These are phyloP conservation scores for Chaetorhynchus papuensis DNA, from an alignment of 2,113 vertebrate species.

Conservation along the genomic window DNA sequence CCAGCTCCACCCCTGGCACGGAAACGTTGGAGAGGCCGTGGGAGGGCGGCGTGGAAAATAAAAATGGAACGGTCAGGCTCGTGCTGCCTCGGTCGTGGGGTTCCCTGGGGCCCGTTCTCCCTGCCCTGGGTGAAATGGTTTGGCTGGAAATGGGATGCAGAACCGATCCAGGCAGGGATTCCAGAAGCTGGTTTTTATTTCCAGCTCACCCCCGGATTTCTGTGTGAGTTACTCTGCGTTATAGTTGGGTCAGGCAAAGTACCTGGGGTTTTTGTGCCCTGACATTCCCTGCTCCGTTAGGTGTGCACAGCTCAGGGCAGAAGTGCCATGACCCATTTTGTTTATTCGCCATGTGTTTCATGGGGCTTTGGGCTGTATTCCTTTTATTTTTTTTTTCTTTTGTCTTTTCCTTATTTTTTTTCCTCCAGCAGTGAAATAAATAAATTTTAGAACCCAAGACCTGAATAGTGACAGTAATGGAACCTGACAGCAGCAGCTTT, in stretches of 20 bases:
- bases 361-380: not conserved
- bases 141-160: not conserved
- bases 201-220: not conserved
- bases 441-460: not conserved
- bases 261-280: not conserved
- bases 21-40: not conserved
- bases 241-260: not conserved
- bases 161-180: not conserved
- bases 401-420: not conserved
- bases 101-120: not conserved
- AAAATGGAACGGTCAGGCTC: fast-evolving
- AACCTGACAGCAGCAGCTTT: not conserved
- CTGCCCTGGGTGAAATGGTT: not conserved
- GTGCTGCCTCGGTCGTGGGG: fast-evolving
- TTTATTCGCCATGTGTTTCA: not conserved
- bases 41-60: not conserved
- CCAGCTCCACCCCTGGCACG: conserved; percentile 46
- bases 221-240: not conserved
- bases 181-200: not conserved
- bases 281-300: not conserved
- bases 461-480: not conserved
- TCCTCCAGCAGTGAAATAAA: not conserved
- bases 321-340: not conserved
- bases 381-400: not conserved
- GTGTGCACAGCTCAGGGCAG: not conserved